These are phyloP conservation scores for Masnerella sp. DNA, from an alignment of 2,888 invertebrate genomes.

Conservation along the genomic window DNA sequence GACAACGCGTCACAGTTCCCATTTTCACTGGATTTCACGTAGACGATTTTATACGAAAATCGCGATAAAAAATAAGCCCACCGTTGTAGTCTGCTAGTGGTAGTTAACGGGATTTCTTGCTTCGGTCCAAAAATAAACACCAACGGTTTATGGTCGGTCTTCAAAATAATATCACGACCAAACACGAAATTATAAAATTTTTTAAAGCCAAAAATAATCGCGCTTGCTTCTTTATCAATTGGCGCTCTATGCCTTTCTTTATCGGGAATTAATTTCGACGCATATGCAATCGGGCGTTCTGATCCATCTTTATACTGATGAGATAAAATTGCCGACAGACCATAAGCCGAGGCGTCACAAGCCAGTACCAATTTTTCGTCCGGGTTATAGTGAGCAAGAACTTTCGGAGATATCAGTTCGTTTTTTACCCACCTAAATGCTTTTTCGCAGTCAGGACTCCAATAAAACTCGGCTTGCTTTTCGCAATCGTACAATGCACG, in stretches of 20 bases:
- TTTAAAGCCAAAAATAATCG: constrained; percentile 61
- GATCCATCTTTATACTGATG: constrained; percentile 47
- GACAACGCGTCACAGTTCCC: constrained; percentile 13
- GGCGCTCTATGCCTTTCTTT: constrained; percentile 57
- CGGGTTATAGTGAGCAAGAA: constrained; percentile 32
- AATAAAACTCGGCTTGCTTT: too few relatives aligned
- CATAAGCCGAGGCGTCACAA: constrained; percentile 36
- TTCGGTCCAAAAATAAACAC: constrained; percentile 64
- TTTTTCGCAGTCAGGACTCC: constrained; percentile 22
- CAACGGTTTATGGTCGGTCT: constrained; percentile 74
- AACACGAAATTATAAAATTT: constrained; percentile 63
- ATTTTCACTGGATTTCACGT: constrained; percentile 1
- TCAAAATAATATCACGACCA: constrained; percentile 63
- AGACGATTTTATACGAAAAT: constrained; percentile 2
- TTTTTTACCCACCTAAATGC: constrained; percentile 36
- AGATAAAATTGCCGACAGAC: constrained; percentile 45
- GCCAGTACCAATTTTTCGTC: constrained; percentile 37
- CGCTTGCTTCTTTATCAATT: constrained; percentile 63
- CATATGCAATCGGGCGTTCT: constrained; percentile 61
- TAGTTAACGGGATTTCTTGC: constrained; percentile 53
- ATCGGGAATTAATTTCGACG: constrained; percentile 54
- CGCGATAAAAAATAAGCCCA: constrained; percentile 5
- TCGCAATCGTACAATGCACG: too few relatives aligned
- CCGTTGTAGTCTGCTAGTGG: neutral
- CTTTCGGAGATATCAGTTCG: constrained; percentile 22